These are phyloP conservation scores for Chaetura pelagica DNA, from an alignment of 2,113 vertebrate genomes.

Conservation along the genomic window DNA sequence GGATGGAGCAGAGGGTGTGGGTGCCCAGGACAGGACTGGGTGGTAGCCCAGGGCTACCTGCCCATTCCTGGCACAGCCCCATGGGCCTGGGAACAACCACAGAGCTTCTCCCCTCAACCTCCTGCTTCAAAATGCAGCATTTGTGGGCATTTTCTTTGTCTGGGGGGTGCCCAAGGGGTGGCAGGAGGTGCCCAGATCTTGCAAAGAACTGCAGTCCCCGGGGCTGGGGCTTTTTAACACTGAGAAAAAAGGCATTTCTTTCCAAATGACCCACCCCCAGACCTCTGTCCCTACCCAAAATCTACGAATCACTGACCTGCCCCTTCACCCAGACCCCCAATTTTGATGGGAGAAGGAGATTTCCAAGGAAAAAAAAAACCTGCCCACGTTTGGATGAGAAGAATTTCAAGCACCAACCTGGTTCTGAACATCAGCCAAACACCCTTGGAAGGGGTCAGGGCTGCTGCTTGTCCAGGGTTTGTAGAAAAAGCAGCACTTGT, in stretches of 20 bases:
- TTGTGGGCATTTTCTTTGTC: conserved; percentile 16
- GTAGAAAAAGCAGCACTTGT: fast-evolving
- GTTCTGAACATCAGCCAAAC: fast-evolving
- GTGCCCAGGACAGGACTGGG: too few relatives aligned
- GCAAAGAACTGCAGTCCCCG: fast-evolving
- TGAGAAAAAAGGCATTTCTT: neutral
- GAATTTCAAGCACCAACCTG: too few relatives aligned
- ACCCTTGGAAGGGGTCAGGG: fast-evolving
- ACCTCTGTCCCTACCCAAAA: fast-evolving
- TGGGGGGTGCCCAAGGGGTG: neutral
- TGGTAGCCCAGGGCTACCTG: neutral
- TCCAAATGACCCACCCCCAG: neutral
- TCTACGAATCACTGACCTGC: fast-evolving
- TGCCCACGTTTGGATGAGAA: too few relatives aligned
- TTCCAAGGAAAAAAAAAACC: neutral
- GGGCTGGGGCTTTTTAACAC: neutral
- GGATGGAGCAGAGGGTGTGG: neutral
- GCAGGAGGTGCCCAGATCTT: neutral
- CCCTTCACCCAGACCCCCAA: fast-evolving
- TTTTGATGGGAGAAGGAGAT: neutral
- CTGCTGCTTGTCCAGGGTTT: fast-evolving
- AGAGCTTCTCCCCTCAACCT: neutral
- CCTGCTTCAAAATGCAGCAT: neutral
- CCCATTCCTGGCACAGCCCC: fast-evolving
- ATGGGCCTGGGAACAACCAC: fast-evolving